Base-by-base conservation (phyloP, 2,888 invertebrate genomes). In the Bugula neritina region DNA sequence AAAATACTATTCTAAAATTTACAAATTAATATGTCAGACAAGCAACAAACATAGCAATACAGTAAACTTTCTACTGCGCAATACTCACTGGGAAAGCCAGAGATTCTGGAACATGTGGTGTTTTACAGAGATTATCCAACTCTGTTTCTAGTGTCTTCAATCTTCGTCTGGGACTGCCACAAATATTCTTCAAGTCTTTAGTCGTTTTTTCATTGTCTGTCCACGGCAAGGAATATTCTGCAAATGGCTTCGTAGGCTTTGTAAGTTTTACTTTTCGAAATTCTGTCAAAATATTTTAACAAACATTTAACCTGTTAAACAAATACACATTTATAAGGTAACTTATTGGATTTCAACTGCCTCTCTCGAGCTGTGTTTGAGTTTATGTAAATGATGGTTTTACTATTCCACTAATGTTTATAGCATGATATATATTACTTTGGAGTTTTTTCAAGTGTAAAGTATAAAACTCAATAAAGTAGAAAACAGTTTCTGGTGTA, bases 131-230 rank as follows among this genome's bases (percentile, higher is more conserved):
- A 13, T n/a, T 2, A 31, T 34, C 34, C 3, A 63, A 13, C 2
- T 63, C 63, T 63, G 63, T 31, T 63, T 63, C 63, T 17, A 63
- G 5, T 34, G 27, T 63, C 27, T 63, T 63, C 5, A 63, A n/a
- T 21, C 63, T 27, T 17, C 34, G 27, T 34, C 63, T 27, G 5
- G 63, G 63, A 31, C 63, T 63, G 31, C 25, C 27, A 31, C 63
- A 63, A 2, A 34, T 25, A 5, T 10, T 3, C n/a, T 23, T 17
- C 5, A 17, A 5, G 25, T 55, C 21, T n/a, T 55, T 25, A 5
- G 5, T 5, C 3, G 10, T n/a, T 13, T 17, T 17, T n/a, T 5
- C 21, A 17, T 55, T 23, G 3, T 55, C 55, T 25, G 23, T 23
- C 55, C 21, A 55, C 5, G n/a, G 5, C n/a, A 55, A n/a, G 3